A percentile compares a stretch with the other conserved stretches of the same genome.
Conservation (phyloP, 2,888 invertebrate species). For the Flabesymbios commensalis region DNA sequence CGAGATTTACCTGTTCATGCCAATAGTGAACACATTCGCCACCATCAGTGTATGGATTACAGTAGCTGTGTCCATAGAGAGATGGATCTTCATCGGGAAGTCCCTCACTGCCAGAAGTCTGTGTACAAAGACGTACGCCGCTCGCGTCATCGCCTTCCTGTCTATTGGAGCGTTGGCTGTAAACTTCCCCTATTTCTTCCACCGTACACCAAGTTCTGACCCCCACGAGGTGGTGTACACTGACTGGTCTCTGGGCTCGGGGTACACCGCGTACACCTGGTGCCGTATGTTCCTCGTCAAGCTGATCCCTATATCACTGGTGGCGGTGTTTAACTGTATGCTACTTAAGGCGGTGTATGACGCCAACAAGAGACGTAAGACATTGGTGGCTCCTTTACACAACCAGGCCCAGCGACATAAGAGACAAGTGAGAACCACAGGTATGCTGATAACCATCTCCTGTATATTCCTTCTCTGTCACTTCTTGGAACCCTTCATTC, state of each 20-base stretch:
- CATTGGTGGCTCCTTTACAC: neutral
- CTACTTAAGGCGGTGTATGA: neutral
- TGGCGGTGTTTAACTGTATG: constrained; percentile 12
- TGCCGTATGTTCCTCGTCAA: constrained; percentile 8
- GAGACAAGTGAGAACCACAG: constrained; percentile 6
- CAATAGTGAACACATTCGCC: constrained; percentile 12
- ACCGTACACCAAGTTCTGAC: neutral
- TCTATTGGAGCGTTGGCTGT: constrained; percentile 3
- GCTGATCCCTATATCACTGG: constrained; percentile 11
- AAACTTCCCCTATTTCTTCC: constrained; percentile 18
- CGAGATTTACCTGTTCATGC: constrained; percentile 11
- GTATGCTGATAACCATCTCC: constrained; percentile 19
- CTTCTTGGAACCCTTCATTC: constrained; percentile 16
- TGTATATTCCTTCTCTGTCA: constrained; percentile 10
- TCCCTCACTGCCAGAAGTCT: neutral
- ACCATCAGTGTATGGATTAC: constrained; percentile 16
- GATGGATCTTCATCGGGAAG: constrained; percentile 3
- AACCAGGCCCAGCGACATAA: neutral
- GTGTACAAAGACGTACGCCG: neutral
- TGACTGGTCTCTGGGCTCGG: neutral
- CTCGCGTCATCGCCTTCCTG: neutral
- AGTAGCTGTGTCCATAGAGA: constrained; percentile 3
- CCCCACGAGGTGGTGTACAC: neutral
- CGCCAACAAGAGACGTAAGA: neutral
- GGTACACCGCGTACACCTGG: constrained; percentile 5